Evolutionary conservation across 2,113 vertebrate species (phyloP), one percentile per base, ranked within the genome.

Genomic region (Motacilla alba): DNA sequence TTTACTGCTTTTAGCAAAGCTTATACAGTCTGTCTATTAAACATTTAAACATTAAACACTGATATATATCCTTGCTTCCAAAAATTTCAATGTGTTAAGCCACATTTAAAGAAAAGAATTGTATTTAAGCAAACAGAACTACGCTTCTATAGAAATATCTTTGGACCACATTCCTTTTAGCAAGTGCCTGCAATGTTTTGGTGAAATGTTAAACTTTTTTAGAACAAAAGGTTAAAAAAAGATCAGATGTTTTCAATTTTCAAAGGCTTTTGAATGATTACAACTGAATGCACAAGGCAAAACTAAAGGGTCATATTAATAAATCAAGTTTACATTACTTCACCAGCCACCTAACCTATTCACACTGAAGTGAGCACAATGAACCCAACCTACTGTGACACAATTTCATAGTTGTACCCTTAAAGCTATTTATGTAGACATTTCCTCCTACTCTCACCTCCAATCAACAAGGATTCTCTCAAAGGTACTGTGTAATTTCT

Each of bases 1-100:
- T 73, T 93, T 49, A 82, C 14, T 66, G 84, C 60, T 93, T 90
- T 96, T 90, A 83, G 83, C 18, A 86, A 33, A 90, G 37, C 47
- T 93, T 66, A 12, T 23, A 72, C 83, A 23, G 31, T 73, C 41
- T 37, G 53, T 49, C 30, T 80, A n/a, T 31, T 55, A 68, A 90
- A 81, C 39, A 87, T 66, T 41, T 46, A 43, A 60, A 27, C 35
- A 60, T 13, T 60, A 60, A 92, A 67, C 60, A 78, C 28, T 43
- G 30, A 49, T 1, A 0, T 27, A 7, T 35, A 77, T 22, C 37
- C 30, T 11, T 30, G 35, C 23, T 86, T 78, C 35, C 33, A 22
- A 85, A 76, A 59, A 69, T 37, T 47, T 59, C 21, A 39, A n/a
- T 1, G 0, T 39, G 13, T 14, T 83, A 63, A 30, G 20, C 77